Conservation (phyloP, 2,888 invertebrate genomes). For the Philhelius pedissequus region DNA sequence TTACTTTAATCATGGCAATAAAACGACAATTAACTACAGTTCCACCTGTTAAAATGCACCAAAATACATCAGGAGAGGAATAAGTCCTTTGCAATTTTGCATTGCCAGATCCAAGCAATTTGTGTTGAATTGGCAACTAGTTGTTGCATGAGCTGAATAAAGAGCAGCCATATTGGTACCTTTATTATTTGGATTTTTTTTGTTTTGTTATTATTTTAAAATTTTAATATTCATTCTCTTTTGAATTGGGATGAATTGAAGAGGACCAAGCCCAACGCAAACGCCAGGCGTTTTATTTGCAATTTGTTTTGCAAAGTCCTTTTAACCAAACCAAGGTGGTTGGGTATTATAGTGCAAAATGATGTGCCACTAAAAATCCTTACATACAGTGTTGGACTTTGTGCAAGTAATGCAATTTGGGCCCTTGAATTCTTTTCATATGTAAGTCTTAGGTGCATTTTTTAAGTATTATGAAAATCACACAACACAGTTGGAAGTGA, state of each 20-base stretch:
- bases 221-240: conserved; percentile 56
- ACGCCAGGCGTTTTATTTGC: conserved; percentile 1
- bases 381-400: not conserved
- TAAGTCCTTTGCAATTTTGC: not conserved
- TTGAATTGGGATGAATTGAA: conserved; percentile 35
- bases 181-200: not conserved
- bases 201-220: conserved; percentile 26
- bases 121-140: conserved; percentile 29
- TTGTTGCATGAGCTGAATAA: not conserved
- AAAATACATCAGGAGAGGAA: not conserved
- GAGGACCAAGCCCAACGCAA: not conserved
- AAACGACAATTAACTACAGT: conserved; percentile 65
- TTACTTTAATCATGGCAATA: conserved; percentile 66
- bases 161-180: not conserved
- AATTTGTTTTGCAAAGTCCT: conserved; percentile 19
- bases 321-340: conserved; percentile 34
- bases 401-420: not conserved
- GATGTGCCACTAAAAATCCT: conserved; percentile 12
- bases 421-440: too few relatives aligned
- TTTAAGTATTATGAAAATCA: too few relatives aligned
- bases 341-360: not conserved
- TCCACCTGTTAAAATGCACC: conserved; percentile 59
- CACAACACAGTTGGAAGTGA: too few relatives aligned
- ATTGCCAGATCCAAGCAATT: conserved; percentile 1
- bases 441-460: too few relatives aligned